phyloP scores from a whole-genome alignment of 2,888 invertebrate genomes.

The Drosophila mercatorum region DNA sequence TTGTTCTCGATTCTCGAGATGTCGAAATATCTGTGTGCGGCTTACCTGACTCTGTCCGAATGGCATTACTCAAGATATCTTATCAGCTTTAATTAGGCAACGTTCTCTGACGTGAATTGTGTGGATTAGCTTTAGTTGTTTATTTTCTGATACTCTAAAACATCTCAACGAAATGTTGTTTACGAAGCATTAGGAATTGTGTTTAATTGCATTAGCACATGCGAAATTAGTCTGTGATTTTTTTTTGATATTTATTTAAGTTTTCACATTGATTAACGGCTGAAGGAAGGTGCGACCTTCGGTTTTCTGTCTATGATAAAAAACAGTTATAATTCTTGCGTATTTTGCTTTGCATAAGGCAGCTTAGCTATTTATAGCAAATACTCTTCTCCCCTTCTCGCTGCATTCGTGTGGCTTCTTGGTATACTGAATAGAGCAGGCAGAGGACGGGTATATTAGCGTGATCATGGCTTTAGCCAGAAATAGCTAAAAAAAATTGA shows the following conservation, averaged over 20 bases:
- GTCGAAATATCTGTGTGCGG: conserved; percentile 25
- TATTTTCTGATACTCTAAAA: background rate
- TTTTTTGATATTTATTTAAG: background rate
- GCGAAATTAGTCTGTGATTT: background rate
- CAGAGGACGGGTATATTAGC: conserved; percentile 13
- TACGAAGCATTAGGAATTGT: background rate
- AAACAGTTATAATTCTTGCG: background rate
- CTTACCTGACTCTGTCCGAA: conserved; percentile 1
- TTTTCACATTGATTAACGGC: conserved; percentile 2
- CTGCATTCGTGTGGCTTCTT: conserved; percentile 65
- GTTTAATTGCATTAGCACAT: conserved; percentile 12
- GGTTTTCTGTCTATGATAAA: conserved; percentile 1
- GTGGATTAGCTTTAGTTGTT: conserved; percentile 5
- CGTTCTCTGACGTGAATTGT: conserved; percentile 28
- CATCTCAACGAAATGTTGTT: background rate
- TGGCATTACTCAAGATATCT: conserved; percentile 37
- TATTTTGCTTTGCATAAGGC: conserved; percentile 34
- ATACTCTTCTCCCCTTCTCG: conserved; percentile 6
- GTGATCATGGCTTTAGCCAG: background rate
- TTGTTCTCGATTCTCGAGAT: conserved; percentile 22
- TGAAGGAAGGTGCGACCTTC: conserved; percentile 1
- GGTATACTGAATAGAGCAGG: conserved; percentile 9
- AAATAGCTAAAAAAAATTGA: no score
- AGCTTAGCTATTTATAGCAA: conserved; percentile 39
- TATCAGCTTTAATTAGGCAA: conserved; percentile 37